phyloP scores from a whole-genome alignment of 2,797 vertebrate genomes.

The Takifugu rubripes region DNA sequence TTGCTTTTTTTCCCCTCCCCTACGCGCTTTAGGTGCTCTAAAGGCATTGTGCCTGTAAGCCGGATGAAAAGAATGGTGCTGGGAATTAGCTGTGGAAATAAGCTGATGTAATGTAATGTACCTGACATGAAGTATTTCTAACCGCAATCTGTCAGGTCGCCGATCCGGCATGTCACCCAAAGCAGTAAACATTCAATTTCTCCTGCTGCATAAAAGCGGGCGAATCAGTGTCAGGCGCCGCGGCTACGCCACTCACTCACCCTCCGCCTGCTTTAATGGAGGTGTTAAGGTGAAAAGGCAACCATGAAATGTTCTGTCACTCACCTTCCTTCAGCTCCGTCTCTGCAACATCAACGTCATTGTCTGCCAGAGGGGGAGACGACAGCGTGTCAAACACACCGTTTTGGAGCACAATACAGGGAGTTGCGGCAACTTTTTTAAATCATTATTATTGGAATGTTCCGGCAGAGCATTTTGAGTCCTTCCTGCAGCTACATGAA shows the following conservation, averaged over 20 bases:
- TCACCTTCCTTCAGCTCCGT: constrained; percentile 73
- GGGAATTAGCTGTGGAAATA: constrained; percentile 62
- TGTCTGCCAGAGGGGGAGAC: constrained; percentile 59
- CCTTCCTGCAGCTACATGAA: background rate
- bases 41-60: constrained; percentile 58
- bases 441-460: constrained; percentile 30
- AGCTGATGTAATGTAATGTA: constrained; percentile 66
- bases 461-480: constrained; percentile 16
- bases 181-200: constrained; percentile 69
- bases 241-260: constrained; percentile 53
- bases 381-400: constrained; percentile 46
- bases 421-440: constrained; percentile 17
- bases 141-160: constrained; percentile 40
- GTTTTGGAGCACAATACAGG: constrained; percentile 24
- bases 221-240: constrained; percentile 53
- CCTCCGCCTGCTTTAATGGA: constrained; percentile 56
- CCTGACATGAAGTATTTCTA: constrained; percentile 69
- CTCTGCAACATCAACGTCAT: constrained; percentile 69
- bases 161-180: constrained; percentile 57
- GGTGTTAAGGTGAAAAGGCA: constrained; percentile 65
- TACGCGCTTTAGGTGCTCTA: constrained; percentile 53
- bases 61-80: constrained; percentile 56
- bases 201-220: constrained; percentile 38
- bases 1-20: constrained; percentile 48
- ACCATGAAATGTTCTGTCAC: constrained; percentile 69